Evolutionary conservation across 2,113 vertebrate genomes (phyloP), one percentile per base, ranked within the genome.

Genomic region (Cololabis saira): DNA sequence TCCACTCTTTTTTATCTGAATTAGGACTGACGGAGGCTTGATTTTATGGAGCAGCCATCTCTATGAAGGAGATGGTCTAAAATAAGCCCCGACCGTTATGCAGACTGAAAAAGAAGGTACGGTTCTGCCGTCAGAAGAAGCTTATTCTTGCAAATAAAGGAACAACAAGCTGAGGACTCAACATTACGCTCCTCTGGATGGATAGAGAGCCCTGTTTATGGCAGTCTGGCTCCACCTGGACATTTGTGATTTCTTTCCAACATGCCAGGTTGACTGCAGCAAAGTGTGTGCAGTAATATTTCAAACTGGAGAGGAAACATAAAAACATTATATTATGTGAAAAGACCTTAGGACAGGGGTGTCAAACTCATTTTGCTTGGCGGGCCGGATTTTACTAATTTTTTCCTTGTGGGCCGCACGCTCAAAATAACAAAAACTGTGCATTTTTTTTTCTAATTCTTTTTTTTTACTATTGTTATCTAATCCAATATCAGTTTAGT

Each of bases 1-100:
- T 17, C 67, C 1, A 67, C 24, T 14, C 76, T 77, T 82, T 82
- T 42, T n/a, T n/a, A 85, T 81, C 65, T 80, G 45, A 53, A 62
- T 62, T 5, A 16, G 27, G 57, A 15, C 47, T 52, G 71, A 72
- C 71, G 33, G 43, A 37, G 24, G 61, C 42, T 59, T 71, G 5
- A 37, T 24, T 76, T 78, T 52, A 37, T n/a, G 2, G 15, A 56
- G 45, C 52, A 44, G 40, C 10, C n/a, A 11, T 47, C 13, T 4
- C 10, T 4, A 19, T 27, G 50, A 67, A 37, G 42, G 69, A 55
- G 51, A 58, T 2, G 45, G 24, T 27, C 45, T 52, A 58, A 67
- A 68, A 81, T 67, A 52, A 70, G 57, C 18, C 24, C 49, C 8
- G 52, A 49, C 64, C 52, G 61, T 67, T 74, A 17, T 13, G 47